Evolutionary conservation across 1,140 invertebrate genomes (phyloP), one percentile per base, ranked within the genome.

Genomic region (Drosophila tsacasi): DNA sequence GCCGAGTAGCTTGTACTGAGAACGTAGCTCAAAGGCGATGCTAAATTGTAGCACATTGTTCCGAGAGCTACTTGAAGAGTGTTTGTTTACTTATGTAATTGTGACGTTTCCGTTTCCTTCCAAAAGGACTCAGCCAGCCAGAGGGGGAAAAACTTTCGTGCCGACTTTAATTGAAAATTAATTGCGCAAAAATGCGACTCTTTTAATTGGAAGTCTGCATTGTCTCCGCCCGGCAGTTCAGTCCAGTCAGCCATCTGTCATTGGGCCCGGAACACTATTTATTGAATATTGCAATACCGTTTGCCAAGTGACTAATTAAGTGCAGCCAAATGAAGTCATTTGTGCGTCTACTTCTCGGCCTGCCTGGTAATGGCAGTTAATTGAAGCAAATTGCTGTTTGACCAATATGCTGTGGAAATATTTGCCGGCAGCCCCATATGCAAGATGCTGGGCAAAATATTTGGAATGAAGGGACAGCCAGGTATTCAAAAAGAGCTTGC

Each of bases 1-100:
- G 32, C 7, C 9, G 2, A 42, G 57, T 25, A 7, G 37, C 42
- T 8, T 19, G 25, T 32, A 32, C 37, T 23, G 21, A 47, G 66
- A 13, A 47, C 69, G 30, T 76, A 58, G 73, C 76, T 78, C 65
- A 78, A 78, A 78, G 75, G 44, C 65, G 57, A 61, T 73, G 77
- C 81, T 81, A 81, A 81, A 90, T 84, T 90, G 85, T 90, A 90
- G 57, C 85, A 90, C 85, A 90, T 87, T 89, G 84, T 87, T 81
- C 62, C 37, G 35, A 64, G 78, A 44, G 40, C 40, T 44, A 57
- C 81, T 55, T 49, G 55, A 75, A 61, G 67, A 87, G 78, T 89
- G 85, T 89, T 81, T 87, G 85, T 81, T 89, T 89, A 89, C 84
- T 89, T 89, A 87, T 87, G 84, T 83, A 87, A 87, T 89, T 89